Evolutionary conservation across 2,888 invertebrate species (phyloP).

Genomic region (Nemapogon koenigi): DNA sequence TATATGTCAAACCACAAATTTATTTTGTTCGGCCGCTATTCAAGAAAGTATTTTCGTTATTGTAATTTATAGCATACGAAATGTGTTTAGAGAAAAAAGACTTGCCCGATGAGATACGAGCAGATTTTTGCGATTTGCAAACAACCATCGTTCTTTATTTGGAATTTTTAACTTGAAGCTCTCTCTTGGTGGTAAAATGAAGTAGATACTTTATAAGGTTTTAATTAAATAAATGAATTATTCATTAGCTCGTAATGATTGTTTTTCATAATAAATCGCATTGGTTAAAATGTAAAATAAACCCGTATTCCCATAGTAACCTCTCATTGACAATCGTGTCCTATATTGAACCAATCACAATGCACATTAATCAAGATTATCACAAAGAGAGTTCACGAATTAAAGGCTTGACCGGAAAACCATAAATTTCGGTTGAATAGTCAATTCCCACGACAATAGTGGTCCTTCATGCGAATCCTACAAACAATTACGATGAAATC

Average conservation of each 20-base stretch:
- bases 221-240: too few relatives aligned
- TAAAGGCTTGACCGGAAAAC: constrained; percentile 25
- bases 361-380: too few relatives aligned
- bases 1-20: constrained; percentile 32
- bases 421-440: constrained; percentile 36
- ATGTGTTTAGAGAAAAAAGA: constrained; percentile 12
- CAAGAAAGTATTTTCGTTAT: constrained; percentile 10
- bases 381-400: background rate
- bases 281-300: too few relatives aligned
- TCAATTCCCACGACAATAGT: constrained; percentile 16
- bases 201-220: too few relatives aligned
- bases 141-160: too few relatives aligned
- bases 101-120: constrained; percentile 3
- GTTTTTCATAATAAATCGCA: too few relatives aligned
- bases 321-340: too few relatives aligned
- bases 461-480: constrained; percentile 4
- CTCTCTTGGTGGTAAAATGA: constrained; percentile 6
- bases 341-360: too few relatives aligned
- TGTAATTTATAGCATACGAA: constrained; percentile 16
- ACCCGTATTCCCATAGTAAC: too few relatives aligned
- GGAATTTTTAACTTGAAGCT: too few relatives aligned
- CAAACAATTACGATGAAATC: constrained; percentile 7
- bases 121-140: constrained; percentile 10
- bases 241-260: too few relatives aligned
- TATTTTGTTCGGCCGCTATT: constrained; percentile 24